phyloP scores from a whole-genome alignment of 37 sponge, comb jelly and placozoan species.

The Theonella swinhoei region DNA sequence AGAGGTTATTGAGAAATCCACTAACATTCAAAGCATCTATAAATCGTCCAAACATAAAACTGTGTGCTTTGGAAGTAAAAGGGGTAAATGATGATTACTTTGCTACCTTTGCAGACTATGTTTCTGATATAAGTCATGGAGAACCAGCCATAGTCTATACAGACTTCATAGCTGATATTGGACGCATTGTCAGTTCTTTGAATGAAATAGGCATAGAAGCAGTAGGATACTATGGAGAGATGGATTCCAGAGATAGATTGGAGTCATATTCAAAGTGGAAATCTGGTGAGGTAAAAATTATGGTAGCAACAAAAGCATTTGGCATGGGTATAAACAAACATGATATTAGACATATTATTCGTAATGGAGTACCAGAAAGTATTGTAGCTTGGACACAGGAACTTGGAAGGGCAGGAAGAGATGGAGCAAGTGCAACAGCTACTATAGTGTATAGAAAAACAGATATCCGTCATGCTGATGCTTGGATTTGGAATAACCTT shows the following conservation, averaged over 20 bases:
- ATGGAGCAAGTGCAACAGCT: not conserved
- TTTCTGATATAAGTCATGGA: not conserved
- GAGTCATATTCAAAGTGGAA: slow-evolving; percentile 32
- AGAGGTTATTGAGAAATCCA: not conserved
- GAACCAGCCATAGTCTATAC: slow-evolving; percentile 5
- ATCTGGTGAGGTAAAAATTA: slow-evolving; percentile 28
- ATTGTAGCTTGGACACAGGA: slow-evolving; percentile 16
- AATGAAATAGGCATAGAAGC: slow-evolving; percentile 6
- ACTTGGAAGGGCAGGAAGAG: slow-evolving; percentile 14
- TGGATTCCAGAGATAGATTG: not conserved
- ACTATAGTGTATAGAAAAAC: not conserved
- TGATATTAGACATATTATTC: slow-evolving; percentile 20
- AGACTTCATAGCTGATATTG: slow-evolving; percentile 26
- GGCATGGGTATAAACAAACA: slow-evolving; percentile 29
- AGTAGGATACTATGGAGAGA: slow-evolving; percentile 20
- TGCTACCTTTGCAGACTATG: not conserved
- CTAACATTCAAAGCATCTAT: slow-evolving; percentile 9
- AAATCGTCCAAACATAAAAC: slow-evolving; percentile 10
- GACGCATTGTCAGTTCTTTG: not conserved
- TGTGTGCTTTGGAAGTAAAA: not conserved
- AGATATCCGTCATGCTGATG: slow-evolving; percentile 1
- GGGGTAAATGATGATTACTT: not conserved
- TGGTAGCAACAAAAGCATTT: slow-evolving; percentile 43
- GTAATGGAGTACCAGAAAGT: not conserved
- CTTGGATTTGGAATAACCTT: not conserved